Percentiles rank a stretch among this genome's conserved stretches.
These are phyloP conservation scores for Drosophila fungiperda DNA, from an alignment of 2,888 invertebrate species.

Conservation along the genomic window DNA sequence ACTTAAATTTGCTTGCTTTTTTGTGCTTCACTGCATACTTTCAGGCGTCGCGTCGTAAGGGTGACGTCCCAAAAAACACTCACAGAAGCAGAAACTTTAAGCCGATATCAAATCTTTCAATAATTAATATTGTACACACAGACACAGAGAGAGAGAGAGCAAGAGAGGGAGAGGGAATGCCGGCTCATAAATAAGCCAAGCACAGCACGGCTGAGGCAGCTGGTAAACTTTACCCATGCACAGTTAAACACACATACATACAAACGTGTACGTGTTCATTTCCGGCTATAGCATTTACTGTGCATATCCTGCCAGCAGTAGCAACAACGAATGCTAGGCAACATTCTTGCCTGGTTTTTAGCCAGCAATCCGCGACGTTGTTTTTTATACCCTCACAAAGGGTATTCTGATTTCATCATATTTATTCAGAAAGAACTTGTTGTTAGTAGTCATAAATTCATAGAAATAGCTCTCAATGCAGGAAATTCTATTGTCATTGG, in stretches of 20 bases:
- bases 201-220: constrained; percentile 41
- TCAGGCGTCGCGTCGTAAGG: constrained; percentile 19
- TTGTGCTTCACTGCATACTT: constrained; percentile 29
- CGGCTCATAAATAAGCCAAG: constrained; percentile 52
- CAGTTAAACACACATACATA: constrained; percentile 25
- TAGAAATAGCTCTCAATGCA: too few species aligned
- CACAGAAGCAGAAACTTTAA: constrained; percentile 62
- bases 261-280: constrained; percentile 73
- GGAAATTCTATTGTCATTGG: too few species aligned
- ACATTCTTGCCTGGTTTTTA: constrained; percentile 40
- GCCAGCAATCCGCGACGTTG: constrained; percentile 15
- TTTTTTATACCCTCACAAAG: not conserved
- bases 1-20: constrained; percentile 52
- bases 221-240: constrained; percentile 60
- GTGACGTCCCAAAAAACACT: constrained; percentile 31
- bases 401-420: not conserved
- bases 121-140: constrained; percentile 70
- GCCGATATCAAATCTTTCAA: constrained; percentile 78
- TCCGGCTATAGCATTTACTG: constrained; percentile 76
- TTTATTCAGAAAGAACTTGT: not conserved
- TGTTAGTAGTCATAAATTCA: too few species aligned
- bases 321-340: constrained; percentile 38
- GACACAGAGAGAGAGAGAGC: constrained; percentile 4
- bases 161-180: constrained; percentile 12
- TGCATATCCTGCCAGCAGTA: constrained; percentile 69